These are phyloP conservation scores for Caradrina kadenii DNA, from an alignment of 2,888 invertebrate species.

Conservation along the genomic window DNA sequence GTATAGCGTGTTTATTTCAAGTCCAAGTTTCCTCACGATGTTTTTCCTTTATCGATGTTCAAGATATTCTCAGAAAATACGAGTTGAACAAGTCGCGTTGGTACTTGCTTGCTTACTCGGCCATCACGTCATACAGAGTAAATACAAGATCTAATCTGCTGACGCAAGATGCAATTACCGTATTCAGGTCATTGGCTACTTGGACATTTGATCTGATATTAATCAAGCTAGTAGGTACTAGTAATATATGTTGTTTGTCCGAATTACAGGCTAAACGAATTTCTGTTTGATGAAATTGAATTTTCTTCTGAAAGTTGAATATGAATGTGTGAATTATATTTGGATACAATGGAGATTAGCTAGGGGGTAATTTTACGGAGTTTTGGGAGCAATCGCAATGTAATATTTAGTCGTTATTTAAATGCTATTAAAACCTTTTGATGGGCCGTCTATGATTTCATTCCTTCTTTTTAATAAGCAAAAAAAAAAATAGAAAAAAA, in stretches of 20 bases:
- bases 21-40: no score
- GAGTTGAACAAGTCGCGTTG: neutral
- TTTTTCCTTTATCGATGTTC: neutral
- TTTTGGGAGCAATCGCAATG: no score
- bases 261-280: conserved; percentile 27
- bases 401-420: no score
- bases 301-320: conserved; percentile 26
- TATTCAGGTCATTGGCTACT: conserved; percentile 37
- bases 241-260: conserved; percentile 14
- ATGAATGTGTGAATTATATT: conserved; percentile 26
- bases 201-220: conserved; percentile 39
- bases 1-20: no score
- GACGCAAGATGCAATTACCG: conserved; percentile 39
- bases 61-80: neutral
- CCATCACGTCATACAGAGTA: neutral
- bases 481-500: no score
- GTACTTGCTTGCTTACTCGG: neutral
- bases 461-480: no score
- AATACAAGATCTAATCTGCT: conserved; percentile 23
- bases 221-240: conserved; percentile 24
- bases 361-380: neutral
- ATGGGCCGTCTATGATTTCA: no score
- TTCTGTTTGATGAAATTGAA: conserved; percentile 32
- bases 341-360: conserved; percentile 25
- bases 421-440: no score